Base-by-base conservation (phyloP, 2,888 invertebrate species). In the Odiellus spinosus region DNA sequence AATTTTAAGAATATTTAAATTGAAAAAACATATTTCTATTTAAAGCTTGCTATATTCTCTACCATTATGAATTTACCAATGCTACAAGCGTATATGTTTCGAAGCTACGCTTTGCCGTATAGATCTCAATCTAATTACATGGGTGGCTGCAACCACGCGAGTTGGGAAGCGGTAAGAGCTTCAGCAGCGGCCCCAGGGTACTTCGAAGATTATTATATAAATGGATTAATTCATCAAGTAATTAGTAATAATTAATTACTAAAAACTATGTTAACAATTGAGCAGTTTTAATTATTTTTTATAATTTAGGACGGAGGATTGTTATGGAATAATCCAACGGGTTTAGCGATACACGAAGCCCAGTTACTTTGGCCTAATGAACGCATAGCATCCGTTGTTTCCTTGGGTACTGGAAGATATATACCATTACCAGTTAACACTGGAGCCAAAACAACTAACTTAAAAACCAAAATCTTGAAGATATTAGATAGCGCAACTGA, bases 131-230 rank as follows among this genome's bases (percentile, higher is more conserved):
- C 79, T 54, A 75, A 76, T 60, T 76, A 82, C 64, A 72, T 75
- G 47, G 87, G 87, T 41, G 76, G 77, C 43, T 72, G 75, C 55
- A 72, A 75, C 50, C 76, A 80, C 54, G 69, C 70, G 55, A 67
- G 85, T 48, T 88, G 86, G 85, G 78, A 86, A 68, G 82, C 83
- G 12, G 78, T 85, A 20, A 69, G 87, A 55, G 90, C 90, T 0
- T 86, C 86, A 1, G 83, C 87, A 39, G 88, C 90, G 40, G 90
- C 90, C 4, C 91, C 90, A 2, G 82, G 84, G 0, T 88, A 87
- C 70, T 91, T 87, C 69, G 78, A 81, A 61, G 88, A 86, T 66
- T 82, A 78, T 61, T 72, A 73, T 54, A 68, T 79, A 17, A 76
- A 76, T 47, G 77, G 78, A 10, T 71, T 74, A 57, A 64, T 83